A percentile compares a stretch with the other conserved stretches of the same genome.
phyloP scores from a whole-genome alignment of 2,113 vertebrate genomes.

The Phrynosoma platyrhinos region DNA sequence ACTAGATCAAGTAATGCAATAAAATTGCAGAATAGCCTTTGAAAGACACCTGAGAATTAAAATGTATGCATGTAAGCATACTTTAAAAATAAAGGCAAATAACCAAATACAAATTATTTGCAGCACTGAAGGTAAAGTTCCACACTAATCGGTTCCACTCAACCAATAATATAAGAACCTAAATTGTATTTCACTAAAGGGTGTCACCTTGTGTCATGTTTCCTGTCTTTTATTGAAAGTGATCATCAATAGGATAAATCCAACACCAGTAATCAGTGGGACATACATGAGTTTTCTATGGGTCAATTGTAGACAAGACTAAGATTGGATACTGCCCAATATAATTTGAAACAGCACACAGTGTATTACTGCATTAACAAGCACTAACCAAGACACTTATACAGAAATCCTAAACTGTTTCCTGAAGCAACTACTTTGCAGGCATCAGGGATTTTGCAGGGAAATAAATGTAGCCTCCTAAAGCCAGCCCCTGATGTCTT shows the following conservation, averaged over 20 bases:
- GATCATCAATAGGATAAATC: conserved; percentile 41
- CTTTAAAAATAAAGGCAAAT: neutral
- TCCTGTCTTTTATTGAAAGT: conserved; percentile 39
- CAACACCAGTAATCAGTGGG: neutral
- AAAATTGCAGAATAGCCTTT: neutral
- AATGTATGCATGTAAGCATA: neutral
- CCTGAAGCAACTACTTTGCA: conserved; percentile 56
- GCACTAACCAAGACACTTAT: conserved; percentile 61
- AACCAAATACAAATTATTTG: neutral
- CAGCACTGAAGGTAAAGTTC: neutral
- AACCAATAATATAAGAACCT: neutral
- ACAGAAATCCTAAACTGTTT: conserved; percentile 57
- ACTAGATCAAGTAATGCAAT: neutral
- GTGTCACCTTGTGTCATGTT: neutral
- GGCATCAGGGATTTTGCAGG: conserved; percentile 52
- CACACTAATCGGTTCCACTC: too few species aligned
- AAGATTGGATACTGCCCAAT: neutral
- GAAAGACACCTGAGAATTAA: neutral
- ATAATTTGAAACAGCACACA: conserved; percentile 45
- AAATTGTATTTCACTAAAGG: neutral
- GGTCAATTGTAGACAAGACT: neutral
- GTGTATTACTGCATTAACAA: conserved; percentile 33
- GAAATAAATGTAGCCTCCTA: conserved; percentile 23
- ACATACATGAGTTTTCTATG: neutral
- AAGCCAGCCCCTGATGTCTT: conserved; percentile 31